Base-by-base conservation (phyloP, 2,113 vertebrate species). In the Leptobrachium leishanense region DNA sequence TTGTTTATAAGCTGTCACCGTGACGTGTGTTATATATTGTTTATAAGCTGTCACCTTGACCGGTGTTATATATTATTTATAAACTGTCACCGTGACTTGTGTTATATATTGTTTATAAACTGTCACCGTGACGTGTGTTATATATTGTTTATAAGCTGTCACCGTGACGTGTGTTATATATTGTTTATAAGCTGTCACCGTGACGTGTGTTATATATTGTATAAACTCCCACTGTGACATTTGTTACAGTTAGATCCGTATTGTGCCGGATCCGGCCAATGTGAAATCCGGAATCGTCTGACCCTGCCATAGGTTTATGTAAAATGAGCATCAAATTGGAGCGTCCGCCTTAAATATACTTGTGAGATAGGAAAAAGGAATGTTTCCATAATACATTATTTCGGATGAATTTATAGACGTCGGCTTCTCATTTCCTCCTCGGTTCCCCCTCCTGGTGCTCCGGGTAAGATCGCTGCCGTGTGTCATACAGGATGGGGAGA, bases 341-440 rank as follows among this genome's bases (percentile, higher is more conserved):
- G 44, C 3, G 20, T 65, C 55, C 77, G 66, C 77, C 77, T 79
- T 65, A 66, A 72, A 66, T 62, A 72, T 78, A 78, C 72, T 72
- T 77, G 44, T 54, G 63, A 53, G 46, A 55, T 71, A 63, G 46
- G 76, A 67, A 70, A 70, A 68, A 39, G 4, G n/a, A 42, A 65
- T 72, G 68, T 79, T 79, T 79, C 77, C 77, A 79, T 54, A 64
- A 63, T 72, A 59, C 43, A 79, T 79, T 79, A 72, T 79, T 64
- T 66, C 72, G 77, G 77, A 79, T 72, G 69, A 79, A 79, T 43
- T 54, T 43, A 67, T 43, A 63, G 69, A 72, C n/a, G n/a, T n/a
- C n/a, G n/a, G 72, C 3, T 46, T 79, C 40, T 66, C 31, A 79
- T 79, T 79, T 79, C 77, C 77, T 72, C 59, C 77, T 43, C 66